Conservation (phyloP, 2,888 invertebrate species). For the Cylloceria caligata region DNA sequence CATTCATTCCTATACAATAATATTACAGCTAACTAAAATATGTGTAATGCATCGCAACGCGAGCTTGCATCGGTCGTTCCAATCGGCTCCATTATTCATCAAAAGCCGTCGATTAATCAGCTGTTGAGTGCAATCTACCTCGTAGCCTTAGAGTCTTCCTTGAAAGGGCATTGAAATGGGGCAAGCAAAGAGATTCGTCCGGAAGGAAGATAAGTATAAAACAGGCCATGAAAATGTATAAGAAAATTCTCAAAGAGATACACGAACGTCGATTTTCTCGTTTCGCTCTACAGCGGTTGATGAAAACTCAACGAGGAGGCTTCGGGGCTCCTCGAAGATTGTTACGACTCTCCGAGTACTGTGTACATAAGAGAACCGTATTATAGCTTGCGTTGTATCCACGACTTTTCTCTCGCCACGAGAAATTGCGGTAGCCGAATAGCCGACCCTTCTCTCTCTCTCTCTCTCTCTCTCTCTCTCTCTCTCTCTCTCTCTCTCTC, state of each 20-base stretch:
- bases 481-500: too few species aligned
- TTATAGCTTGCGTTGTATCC: constrained; percentile 12
- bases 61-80: background rate
- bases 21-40: background rate
- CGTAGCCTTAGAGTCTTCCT: constrained; percentile 10
- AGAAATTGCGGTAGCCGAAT: constrained; percentile 43
- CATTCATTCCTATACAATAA: background rate
- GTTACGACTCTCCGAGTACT: constrained; percentile 56
- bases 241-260: constrained; percentile 46
- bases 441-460: background rate
- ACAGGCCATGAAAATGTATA: constrained; percentile 33
- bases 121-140: constrained; percentile 2
- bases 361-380: constrained; percentile 20
- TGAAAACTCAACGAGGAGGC: constrained; percentile 47
- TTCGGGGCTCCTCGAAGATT: constrained; percentile 50
- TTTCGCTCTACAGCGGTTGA: constrained; percentile 25
- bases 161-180: background rate
- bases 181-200: background rate
- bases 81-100: constrained; percentile 16
- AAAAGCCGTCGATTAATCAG: constrained; percentile 1
- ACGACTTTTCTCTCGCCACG: constrained; percentile 47
- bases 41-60: constrained; percentile 3
- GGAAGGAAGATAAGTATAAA: background rate
- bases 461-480: too few species aligned
- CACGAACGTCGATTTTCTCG: background rate